Evolutionary conservation across 2,113 vertebrate genomes (phyloP).

Genomic region (Poeciliopsis prolifica): DNA sequence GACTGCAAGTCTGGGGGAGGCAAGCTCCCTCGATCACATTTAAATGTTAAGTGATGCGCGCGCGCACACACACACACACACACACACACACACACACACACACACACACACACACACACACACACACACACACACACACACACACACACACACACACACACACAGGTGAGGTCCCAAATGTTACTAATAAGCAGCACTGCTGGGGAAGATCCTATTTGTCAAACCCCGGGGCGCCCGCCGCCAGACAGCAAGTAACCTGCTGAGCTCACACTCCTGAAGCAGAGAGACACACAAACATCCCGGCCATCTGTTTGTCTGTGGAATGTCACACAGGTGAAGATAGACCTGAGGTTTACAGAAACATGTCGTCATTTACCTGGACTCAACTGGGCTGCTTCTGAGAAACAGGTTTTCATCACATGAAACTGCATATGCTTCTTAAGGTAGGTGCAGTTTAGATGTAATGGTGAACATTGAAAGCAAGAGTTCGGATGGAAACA

Average conservation of each 20-base stretch:
- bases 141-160: conserved; percentile 20
- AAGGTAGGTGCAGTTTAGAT: background rate
- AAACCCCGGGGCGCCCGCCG: conserved; percentile 46
- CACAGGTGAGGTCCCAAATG: conserved; percentile 56
- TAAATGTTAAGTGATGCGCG: conserved; percentile 63
- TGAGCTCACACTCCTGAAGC: conserved; percentile 62
- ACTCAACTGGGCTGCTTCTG: conserved; percentile 12
- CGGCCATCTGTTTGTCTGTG: conserved; percentile 37
- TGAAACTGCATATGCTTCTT: background rate
- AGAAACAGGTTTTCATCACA: background rate
- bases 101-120: conserved; percentile 32
- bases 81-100: conserved; percentile 25
- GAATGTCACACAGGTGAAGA: conserved; percentile 34
- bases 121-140: conserved; percentile 27
- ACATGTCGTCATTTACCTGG: conserved; percentile 26
- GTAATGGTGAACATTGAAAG: background rate
- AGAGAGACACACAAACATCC: conserved; percentile 5
- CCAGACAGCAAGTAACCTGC: conserved; percentile 61
- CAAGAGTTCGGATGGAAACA: background rate
- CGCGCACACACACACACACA: conserved; percentile 27
- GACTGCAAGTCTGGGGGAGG: conserved; percentile 62
- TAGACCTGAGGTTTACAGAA: conserved; percentile 4
- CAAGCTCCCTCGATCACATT: conserved; percentile 62
- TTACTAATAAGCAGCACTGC: conserved; percentile 67
- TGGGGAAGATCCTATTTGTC: conserved; percentile 69